Conservation (phyloP, 1,140 invertebrate genomes). For the Brachionus plicatilis region DNA sequence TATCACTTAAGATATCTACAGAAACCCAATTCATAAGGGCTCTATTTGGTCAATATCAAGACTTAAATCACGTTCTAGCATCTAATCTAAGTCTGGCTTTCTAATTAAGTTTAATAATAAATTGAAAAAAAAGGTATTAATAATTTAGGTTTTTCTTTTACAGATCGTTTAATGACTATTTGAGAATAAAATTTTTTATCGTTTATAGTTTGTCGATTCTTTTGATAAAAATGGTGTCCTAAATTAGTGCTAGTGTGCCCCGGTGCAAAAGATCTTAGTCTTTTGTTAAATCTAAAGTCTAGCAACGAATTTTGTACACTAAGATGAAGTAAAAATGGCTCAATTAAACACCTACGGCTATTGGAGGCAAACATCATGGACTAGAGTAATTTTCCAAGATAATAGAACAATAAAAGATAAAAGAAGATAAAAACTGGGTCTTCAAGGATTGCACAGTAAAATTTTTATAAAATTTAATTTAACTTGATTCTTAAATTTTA, state of each 20-base stretch:
- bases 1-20: background rate
- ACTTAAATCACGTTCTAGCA: background rate
- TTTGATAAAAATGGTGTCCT: background rate
- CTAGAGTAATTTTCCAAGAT: background rate
- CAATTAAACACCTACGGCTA: background rate
- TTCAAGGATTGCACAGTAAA: too few species aligned
- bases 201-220: background rate
- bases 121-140: background rate
- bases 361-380: background rate
- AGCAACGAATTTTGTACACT: background rate
- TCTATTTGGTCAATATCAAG: background rate
- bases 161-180: background rate
- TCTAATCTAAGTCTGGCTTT: background rate
- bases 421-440: background rate
- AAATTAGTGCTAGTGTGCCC: background rate
- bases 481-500: too few species aligned
- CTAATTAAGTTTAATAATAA: background rate
- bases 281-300: background rate
- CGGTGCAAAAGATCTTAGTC: background rate
- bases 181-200: background rate
- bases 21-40: background rate
- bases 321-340: background rate
- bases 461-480: too few species aligned
- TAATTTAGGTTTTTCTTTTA: background rate
- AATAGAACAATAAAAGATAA: background rate